phyloP scores from a whole-genome alignment of 1,140 invertebrate genomes.

The Orussus abietinus region DNA sequence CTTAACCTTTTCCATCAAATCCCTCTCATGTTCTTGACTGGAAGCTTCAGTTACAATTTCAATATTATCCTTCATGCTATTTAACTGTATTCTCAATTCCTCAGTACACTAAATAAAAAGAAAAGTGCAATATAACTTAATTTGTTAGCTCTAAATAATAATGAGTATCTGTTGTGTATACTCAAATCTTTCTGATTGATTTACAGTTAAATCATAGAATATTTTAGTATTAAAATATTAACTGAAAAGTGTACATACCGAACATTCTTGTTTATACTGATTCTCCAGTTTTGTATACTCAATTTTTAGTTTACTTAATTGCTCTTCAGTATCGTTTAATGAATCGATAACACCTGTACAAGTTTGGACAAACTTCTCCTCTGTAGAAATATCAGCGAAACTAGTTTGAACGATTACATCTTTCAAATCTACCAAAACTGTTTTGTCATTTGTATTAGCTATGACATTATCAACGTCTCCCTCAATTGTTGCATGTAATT shows the following conservation, averaged over 20 bases:
- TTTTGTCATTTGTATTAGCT: constrained; percentile 8
- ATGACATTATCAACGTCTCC: background rate
- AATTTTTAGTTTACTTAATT: too few species aligned
- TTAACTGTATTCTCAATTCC: background rate
- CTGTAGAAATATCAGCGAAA: constrained; percentile 1
- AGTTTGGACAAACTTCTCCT: constrained; percentile 20
- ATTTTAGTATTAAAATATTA: too few species aligned
- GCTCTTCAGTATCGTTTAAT: too few species aligned
- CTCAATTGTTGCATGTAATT: background rate
- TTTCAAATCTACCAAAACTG: background rate
- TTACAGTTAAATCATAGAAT: too few species aligned
- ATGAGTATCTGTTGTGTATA: constrained; percentile 4
- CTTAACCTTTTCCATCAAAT: constrained; percentile 9
- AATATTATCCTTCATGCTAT: constrained; percentile 1
- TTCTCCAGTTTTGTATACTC: too few species aligned
- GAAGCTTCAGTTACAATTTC: background rate
- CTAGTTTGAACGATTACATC: constrained; percentile 20
- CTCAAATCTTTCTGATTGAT: too few species aligned
- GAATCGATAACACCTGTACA: too few species aligned
- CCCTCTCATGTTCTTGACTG: background rate
- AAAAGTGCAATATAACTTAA: constrained; percentile 2
- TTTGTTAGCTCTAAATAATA: constrained; percentile 11
- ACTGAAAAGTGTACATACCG: too few species aligned
- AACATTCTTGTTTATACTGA: too few species aligned
- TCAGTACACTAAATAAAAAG: background rate